phyloP scores from a whole-genome alignment of 2,113 vertebrate species.

The Bucco capensis region DNA sequence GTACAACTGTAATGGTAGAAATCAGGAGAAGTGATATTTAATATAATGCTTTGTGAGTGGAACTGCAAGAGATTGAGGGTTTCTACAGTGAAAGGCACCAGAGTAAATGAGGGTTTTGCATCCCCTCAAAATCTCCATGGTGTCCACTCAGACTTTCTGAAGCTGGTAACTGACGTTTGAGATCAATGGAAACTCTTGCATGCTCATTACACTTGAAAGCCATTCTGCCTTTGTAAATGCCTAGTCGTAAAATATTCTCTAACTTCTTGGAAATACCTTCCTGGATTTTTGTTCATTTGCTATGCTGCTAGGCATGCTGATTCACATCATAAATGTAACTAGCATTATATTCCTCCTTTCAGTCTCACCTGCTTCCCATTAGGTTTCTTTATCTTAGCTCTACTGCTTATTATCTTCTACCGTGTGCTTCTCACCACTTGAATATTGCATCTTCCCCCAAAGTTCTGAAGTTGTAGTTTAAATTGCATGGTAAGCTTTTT shows the following conservation, averaged over 20 bases:
- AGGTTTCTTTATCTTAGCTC: not conserved
- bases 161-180: not conserved
- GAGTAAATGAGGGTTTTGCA: not conserved
- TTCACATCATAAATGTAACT: not conserved
- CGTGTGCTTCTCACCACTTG: not conserved
- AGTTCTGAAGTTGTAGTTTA: not conserved
- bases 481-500: not conserved
- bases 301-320: not conserved
- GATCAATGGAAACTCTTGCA: not conserved
- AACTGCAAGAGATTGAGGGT: not conserved
- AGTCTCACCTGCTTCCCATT: not conserved
- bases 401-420: not conserved
- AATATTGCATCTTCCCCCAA: not conserved
- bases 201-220: not conserved
- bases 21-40: not conserved
- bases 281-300: not conserved
- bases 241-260: not conserved
- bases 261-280: not conserved
- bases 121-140: not conserved
- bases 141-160: not conserved
- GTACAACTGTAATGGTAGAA: not conserved
- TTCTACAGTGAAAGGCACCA: not conserved
- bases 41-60: not conserved
- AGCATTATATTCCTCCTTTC: not conserved
- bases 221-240: not conserved